A percentile compares a stretch with the other conserved stretches of the same genome.
Conservation (phyloP, 2,888 invertebrate species). For the Athalia rosae region DNA sequence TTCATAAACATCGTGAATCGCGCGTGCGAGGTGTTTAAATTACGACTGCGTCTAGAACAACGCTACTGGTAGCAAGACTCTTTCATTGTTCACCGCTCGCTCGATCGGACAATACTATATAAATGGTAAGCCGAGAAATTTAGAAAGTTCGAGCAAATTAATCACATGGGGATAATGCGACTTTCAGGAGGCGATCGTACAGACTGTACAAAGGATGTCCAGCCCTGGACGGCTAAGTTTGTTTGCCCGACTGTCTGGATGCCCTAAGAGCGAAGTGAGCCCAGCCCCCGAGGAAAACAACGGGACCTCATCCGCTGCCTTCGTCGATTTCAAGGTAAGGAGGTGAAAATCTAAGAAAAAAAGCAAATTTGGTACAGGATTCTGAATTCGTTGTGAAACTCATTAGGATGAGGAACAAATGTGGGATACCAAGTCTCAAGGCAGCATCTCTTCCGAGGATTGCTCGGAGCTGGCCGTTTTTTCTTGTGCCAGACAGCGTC, state of each 20-base stretch:
- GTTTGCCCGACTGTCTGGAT: slow-evolving; percentile 53
- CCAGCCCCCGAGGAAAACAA: slow-evolving; percentile 46
- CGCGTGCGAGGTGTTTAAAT: slow-evolving; percentile 55
- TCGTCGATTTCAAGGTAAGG: slow-evolving; percentile 53
- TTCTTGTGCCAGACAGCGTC: slow-evolving; percentile 57
- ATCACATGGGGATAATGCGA: not conserved
- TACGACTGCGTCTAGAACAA: slow-evolving; percentile 1
- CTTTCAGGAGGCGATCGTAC: slow-evolving; percentile 11
- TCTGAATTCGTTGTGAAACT: not conserved
- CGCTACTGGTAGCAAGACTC: not conserved
- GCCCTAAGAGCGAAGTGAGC: slow-evolving; percentile 49
- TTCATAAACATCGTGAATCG: slow-evolving; percentile 65
- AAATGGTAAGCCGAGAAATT: slow-evolving; percentile 6
- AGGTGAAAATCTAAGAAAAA: not conserved
- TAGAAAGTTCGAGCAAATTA: not conserved
- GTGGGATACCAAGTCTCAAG: slow-evolving; percentile 61
- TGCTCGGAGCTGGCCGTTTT: slow-evolving; percentile 55
- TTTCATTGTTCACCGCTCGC: not conserved
- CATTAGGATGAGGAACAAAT: slow-evolving; percentile 57
- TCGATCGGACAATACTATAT: not conserved
- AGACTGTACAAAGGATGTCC: slow-evolving; percentile 32
- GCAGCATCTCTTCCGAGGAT: slow-evolving; percentile 66
- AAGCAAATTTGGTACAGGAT: not conserved
- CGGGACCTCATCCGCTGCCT: slow-evolving; percentile 46
- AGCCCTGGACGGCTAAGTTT: slow-evolving; percentile 29